phyloP scores from a whole-genome alignment of 2,888 invertebrate genomes.

The Lycaena phlaeas region DNA sequence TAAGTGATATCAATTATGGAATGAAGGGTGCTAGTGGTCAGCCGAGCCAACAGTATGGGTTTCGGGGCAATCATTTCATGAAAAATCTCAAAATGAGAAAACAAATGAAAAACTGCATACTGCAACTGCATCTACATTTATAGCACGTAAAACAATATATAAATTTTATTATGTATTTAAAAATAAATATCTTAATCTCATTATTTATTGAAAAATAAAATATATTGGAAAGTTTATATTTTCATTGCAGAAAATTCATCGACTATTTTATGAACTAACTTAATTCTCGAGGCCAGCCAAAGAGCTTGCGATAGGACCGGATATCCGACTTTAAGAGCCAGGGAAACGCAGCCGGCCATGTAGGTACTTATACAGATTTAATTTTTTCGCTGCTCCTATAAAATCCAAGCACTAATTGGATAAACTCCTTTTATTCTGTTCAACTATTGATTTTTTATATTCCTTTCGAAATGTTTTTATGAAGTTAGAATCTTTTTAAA shows the following conservation, averaged over 20 bases:
- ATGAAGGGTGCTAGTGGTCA: too few species aligned
- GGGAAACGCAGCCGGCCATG: conserved; percentile 37
- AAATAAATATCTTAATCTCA: too few species aligned
- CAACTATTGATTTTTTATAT: not conserved
- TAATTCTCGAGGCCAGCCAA: conserved; percentile 35
- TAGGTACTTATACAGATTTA: conserved; percentile 34
- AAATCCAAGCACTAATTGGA: conserved; percentile 9
- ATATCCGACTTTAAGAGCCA: conserved; percentile 48
- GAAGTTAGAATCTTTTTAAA: too few species aligned
- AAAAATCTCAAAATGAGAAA: too few species aligned
- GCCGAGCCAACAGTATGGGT: too few species aligned
- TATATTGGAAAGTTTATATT: not conserved
- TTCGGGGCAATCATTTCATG: too few species aligned
- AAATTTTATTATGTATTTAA: too few species aligned
- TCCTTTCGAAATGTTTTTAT: too few species aligned
- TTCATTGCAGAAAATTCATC: conserved; percentile 1
- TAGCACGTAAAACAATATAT: too few species aligned
- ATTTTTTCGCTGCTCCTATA: conserved; percentile 25
- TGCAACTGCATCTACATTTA: too few species aligned
- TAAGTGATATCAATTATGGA: too few species aligned
- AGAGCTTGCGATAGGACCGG: conserved; percentile 38
- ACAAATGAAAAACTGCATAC: too few species aligned
- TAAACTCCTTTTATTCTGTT: not conserved
- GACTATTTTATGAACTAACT: conserved; percentile 17
- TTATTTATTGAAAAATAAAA: not conserved